phyloP scores from a whole-genome alignment of 2,797 vertebrate species.

The Characodon lateralis region DNA sequence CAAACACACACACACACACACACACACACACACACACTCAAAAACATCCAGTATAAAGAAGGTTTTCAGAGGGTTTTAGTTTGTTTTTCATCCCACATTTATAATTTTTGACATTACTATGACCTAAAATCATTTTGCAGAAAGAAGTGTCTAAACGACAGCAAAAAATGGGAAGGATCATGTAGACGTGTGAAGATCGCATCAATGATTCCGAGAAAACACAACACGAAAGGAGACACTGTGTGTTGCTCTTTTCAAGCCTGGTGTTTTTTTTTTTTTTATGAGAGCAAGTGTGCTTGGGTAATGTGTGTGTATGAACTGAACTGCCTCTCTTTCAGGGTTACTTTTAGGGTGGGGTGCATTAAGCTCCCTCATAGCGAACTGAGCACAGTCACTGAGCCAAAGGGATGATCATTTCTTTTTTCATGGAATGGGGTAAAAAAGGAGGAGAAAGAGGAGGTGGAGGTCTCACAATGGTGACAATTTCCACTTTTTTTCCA shows the following conservation, averaged over 20 bases:
- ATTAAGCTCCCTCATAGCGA: conserved; percentile 81
- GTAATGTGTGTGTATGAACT: conserved; percentile 25
- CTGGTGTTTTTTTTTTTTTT: conserved; percentile 83
- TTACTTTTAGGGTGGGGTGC: conserved; percentile 72
- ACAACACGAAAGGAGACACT: conserved; percentile 91
- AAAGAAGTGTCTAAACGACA: not conserved
- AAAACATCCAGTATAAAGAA: conserved; percentile 22
- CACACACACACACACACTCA: conserved; percentile 27
- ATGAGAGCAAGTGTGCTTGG: conserved; percentile 62
- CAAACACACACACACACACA: conserved; percentile 46
- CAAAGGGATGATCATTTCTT: conserved; percentile 71
- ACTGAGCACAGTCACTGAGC: conserved; percentile 69
- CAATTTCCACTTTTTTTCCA: conserved; percentile 78
- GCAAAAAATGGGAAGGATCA: conserved; percentile 18
- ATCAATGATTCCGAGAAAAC: conserved; percentile 70
- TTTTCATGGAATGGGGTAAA: conserved; percentile 57
- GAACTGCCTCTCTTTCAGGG: conserved; percentile 33
- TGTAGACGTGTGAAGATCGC: conserved; percentile 35
- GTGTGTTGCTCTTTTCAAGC: conserved; percentile 92
- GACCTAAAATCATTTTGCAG: not conserved
- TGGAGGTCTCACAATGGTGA: conserved; percentile 83
- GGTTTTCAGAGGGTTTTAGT: conserved; percentile 5
- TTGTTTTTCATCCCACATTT: not conserved
- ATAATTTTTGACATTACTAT: not conserved
- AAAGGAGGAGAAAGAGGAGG: conserved; percentile 78